phyloP scores from a whole-genome alignment of 2,797 vertebrate species.

The Anabacerthia variegaticeps region DNA sequence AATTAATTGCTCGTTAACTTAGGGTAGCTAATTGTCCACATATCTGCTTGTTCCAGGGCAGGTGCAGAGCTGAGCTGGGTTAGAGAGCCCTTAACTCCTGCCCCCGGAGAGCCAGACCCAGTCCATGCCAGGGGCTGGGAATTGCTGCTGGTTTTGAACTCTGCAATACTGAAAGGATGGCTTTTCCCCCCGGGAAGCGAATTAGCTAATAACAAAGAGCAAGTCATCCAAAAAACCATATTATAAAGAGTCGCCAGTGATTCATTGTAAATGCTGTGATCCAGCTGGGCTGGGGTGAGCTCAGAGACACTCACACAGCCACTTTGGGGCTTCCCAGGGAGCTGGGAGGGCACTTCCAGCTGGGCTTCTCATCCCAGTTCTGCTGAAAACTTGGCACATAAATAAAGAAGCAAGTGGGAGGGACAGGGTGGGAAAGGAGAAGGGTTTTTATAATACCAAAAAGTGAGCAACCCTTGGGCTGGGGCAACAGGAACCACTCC shows the following conservation, averaged over 20 bases:
- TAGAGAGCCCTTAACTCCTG: neutral
- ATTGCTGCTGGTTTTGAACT: neutral
- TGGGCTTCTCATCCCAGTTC: neutral
- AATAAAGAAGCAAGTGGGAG: rapidly evolving
- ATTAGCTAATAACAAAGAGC: neutral
- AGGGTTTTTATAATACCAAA: neutral
- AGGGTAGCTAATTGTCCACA: neutral
- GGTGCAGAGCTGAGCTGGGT: neutral
- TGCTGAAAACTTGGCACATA: neutral
- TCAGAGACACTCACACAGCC: neutral
- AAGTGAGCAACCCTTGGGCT: neutral
- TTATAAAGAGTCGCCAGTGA: neutral
- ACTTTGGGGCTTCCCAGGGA: neutral
- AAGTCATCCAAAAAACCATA: neutral
- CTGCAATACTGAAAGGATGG: neutral
- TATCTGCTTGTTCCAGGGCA: neutral
- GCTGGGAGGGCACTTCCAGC: neutral
- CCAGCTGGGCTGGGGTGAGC: neutral
- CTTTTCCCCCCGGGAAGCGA: neutral
- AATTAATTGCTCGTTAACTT: neutral
- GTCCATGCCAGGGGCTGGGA: neutral
- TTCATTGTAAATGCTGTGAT: neutral
- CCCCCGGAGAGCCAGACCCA: neutral
- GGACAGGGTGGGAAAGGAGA: neutral
- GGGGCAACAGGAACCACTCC: neutral